phyloP scores from a whole-genome alignment of 2,113 vertebrate genomes.

The Catharus fuscescens region DNA sequence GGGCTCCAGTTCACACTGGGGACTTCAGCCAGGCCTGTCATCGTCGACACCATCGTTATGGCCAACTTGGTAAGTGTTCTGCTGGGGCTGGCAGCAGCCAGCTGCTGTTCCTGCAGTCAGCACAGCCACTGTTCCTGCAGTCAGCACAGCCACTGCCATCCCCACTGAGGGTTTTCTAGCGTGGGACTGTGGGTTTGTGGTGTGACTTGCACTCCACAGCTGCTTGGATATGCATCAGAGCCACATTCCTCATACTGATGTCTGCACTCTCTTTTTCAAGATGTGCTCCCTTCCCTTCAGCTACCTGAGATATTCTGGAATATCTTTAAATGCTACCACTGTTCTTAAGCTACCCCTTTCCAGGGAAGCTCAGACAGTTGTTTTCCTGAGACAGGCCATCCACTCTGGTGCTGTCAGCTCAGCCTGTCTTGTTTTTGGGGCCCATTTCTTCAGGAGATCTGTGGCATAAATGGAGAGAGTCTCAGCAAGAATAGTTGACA shows the following conservation, averaged over 20 bases:
- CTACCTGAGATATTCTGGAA: neutral
- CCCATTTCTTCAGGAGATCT: neutral
- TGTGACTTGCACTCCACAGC: neutral
- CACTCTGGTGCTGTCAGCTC: neutral
- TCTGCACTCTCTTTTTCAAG: neutral
- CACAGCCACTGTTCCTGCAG: neutral
- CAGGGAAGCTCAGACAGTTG: neutral
- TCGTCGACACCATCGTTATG: slow-evolving; percentile 97
- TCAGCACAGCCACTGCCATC: neutral
- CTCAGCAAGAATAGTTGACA: neutral
- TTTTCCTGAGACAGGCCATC: neutral
- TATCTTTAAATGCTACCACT: neutral
- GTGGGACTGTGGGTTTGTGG: accelerated
- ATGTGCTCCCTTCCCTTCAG: neutral
- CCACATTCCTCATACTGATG: neutral
- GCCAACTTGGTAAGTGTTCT: slow-evolving; percentile 86
- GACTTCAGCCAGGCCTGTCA: slow-evolving; percentile 83
- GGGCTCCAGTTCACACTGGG: slow-evolving; percentile 96
- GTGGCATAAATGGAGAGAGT: neutral
- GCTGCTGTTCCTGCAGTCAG: neutral
- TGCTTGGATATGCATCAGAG: neutral
- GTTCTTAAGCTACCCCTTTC: neutral
- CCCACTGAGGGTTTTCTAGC: accelerated
- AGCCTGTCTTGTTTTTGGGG: neutral
- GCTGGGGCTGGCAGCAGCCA: accelerated